A percentile compares a stretch with the other conserved stretches of the same genome.
phyloP scores from a whole-genome alignment of 1,140 invertebrate genomes.

The Harlomillsia oculata region DNA sequence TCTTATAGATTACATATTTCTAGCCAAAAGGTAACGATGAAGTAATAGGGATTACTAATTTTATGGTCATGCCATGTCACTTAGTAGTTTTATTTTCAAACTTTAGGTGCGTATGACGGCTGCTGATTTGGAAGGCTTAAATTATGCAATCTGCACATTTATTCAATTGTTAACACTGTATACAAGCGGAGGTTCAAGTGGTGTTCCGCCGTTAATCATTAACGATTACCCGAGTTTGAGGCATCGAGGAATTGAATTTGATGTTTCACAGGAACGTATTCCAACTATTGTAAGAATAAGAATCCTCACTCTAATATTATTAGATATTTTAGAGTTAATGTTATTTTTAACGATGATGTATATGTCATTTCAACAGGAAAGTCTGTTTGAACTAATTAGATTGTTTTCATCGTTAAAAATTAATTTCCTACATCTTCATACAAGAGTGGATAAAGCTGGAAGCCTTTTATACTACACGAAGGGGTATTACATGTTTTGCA shows the following conservation, averaged over 20 bases:
- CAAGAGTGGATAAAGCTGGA: slow-evolving; percentile 46
- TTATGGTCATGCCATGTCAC: slow-evolving; percentile 4
- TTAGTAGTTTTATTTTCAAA: background rate
- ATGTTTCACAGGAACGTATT: slow-evolving; percentile 53
- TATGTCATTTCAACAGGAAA: slow-evolving; percentile 41
- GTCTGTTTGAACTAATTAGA: slow-evolving; percentile 50
- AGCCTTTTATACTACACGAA: slow-evolving; percentile 45
- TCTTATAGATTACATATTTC: slow-evolving; percentile 32
- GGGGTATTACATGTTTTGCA: slow-evolving; percentile 39
- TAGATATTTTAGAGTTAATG: background rate
- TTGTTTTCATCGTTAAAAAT: slow-evolving; percentile 53
- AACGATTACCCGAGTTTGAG: slow-evolving; percentile 52
- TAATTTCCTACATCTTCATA: slow-evolving; percentile 51
- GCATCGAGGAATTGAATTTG: slow-evolving; percentile 52
- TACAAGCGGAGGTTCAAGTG: slow-evolving; percentile 40
- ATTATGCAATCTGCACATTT: slow-evolving; percentile 53
- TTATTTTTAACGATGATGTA: background rate
- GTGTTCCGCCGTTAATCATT: slow-evolving; percentile 48
- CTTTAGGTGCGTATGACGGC: slow-evolving; percentile 49
- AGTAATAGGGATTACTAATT: background rate
- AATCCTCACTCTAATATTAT: background rate
- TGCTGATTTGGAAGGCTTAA: slow-evolving; percentile 48
- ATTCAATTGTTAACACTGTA: slow-evolving; percentile 51
- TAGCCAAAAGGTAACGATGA: slow-evolving; percentile 29
- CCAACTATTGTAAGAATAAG: slow-evolving; percentile 45